Conservation (phyloP, 2,797 vertebrate species). For the Manis javanica region DNA sequence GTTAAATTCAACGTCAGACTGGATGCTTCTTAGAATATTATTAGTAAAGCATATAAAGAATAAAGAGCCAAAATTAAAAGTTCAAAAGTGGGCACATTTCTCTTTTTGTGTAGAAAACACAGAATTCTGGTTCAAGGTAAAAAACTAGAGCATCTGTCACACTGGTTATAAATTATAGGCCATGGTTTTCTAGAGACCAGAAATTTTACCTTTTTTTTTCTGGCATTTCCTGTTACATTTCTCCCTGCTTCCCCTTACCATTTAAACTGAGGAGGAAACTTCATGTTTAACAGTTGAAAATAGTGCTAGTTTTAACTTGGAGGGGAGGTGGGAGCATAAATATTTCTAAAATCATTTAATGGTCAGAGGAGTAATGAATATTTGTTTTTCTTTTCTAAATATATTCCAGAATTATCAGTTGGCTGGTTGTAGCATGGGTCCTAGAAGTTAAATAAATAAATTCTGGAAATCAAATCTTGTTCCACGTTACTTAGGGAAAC, state of each 20-base stretch:
- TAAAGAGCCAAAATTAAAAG: background rate
- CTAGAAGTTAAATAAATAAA: background rate
- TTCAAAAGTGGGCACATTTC: background rate
- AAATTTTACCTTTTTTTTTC: background rate
- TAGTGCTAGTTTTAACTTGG: background rate
- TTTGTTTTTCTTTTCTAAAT: slow-evolving; percentile 11
- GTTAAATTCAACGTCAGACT: background rate
- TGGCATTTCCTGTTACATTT: background rate
- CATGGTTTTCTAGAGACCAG: background rate
- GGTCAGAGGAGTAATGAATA: background rate
- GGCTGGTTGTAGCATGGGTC: background rate
- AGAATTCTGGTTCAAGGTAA: background rate
- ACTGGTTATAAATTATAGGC: background rate
- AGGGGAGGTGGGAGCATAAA: background rate
- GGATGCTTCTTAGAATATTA: background rate
- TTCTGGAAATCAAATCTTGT: background rate
- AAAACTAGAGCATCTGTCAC: background rate
- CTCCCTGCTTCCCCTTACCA: background rate
- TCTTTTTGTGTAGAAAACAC: background rate
- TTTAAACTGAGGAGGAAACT: background rate
- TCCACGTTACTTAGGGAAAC: background rate
- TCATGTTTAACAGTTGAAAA: background rate
- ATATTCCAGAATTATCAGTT: background rate
- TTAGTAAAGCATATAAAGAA: background rate
- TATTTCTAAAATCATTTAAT: background rate